Evolutionary conservation across 2,888 invertebrate genomes (phyloP), one percentile per base, ranked within the genome.

Genomic region (Sarcophaga variegata): DNA sequence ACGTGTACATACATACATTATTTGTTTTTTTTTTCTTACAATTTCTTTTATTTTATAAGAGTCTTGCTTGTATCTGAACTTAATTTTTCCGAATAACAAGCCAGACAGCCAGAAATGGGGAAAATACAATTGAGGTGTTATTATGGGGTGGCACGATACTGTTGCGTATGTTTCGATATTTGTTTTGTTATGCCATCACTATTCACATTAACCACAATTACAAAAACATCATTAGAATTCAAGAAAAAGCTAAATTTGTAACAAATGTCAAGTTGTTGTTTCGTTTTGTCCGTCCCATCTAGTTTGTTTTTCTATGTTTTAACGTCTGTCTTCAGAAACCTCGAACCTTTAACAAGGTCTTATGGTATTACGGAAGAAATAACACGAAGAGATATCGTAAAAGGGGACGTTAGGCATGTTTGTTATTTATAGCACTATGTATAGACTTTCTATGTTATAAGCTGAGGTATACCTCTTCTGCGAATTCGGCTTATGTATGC

Each of bases 201-300:
- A 14, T 59, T 47, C 3, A 5, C 20, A 62, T 12, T 54, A 54
- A 54, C 54, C 54, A 54, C 17, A 14, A 54, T 14, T 54, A 54
- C 12, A 54, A 54, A 17, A 54, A 54, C 54, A 54, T 17, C 12
- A 17, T 4, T 54, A 17, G 12, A 54, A 17, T 14, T 54, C 1
- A 14, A 54, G 12, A 14, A 54, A 54, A 54, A 54, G 14, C 49
- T 0, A 49, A 49, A 37, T 37, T 49, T 66, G 10, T 64, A 79
- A 79, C 64, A 84, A 84, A 84, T 84, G 80, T 84, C 84, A 84
- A 84, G 84, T 84, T 84, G 83, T 66, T 54, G 5, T 54, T 54
- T 20, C 10, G 37, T 47, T 12, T 67, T 8, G 49, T 49, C 3
- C 4, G 49, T 49, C 17, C 17, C 17, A 17, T 12, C 54, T 54